Percentiles rank a stretch among this genome's conserved stretches.
Evolutionary conservation across 2,113 vertebrate species (phyloP).

Genomic region (Zapornia atra): DNA sequence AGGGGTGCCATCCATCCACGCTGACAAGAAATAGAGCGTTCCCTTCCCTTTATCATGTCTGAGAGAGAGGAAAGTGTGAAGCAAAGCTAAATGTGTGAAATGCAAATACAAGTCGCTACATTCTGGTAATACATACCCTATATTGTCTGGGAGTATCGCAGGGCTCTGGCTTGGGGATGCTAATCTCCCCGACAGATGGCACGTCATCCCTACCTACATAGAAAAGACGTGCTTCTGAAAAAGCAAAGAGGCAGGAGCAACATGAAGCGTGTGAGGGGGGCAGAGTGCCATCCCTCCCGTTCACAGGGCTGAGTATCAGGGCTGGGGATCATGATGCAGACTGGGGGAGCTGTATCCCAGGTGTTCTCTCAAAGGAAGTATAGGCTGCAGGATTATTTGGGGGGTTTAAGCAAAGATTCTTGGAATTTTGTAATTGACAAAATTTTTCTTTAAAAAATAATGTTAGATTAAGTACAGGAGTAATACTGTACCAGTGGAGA

Average conservation of each 20-base stretch:
- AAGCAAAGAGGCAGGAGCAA: not conserved
- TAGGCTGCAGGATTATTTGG: not conserved
- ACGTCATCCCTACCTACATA: not conserved
- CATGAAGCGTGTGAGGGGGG: not conserved
- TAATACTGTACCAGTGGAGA: not conserved
- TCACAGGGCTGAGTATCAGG: rapidly evolving
- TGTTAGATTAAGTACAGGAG: not conserved
- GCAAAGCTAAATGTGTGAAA: constrained; percentile 41
- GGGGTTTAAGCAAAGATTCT: not conserved
- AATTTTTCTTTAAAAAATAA: not conserved
- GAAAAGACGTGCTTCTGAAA: not conserved
- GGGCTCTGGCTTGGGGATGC: not conserved
- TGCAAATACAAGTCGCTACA: constrained; percentile 24
- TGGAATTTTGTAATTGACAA: not conserved
- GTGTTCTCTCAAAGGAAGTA: not conserved
- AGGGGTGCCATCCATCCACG: constrained; percentile 52
- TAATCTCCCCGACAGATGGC: constrained; percentile 16
- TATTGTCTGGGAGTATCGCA: not conserved
- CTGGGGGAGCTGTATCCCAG: not conserved
- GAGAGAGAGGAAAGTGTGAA: constrained; percentile 56
- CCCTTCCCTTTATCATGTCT: constrained; percentile 51
- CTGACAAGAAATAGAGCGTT: constrained; percentile 49
- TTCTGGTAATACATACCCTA: not conserved
- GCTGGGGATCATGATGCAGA: not conserved
- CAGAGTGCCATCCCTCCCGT: not conserved